A percentile compares a stretch with the other conserved stretches of the same genome.
phyloP scores from a whole-genome alignment of 1,140 invertebrate species.

The Tetranychus urticae region DNA sequence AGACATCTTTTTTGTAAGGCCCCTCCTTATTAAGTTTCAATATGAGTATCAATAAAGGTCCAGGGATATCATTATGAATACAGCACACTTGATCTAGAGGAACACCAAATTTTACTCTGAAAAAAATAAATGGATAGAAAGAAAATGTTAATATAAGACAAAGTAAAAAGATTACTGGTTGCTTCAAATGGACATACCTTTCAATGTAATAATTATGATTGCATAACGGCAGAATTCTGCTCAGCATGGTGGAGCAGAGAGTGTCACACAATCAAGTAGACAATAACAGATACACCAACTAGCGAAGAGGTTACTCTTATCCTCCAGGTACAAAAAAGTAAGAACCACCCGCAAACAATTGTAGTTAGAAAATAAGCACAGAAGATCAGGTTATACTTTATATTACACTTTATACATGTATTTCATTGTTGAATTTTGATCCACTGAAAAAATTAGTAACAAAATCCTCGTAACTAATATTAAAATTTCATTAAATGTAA shows the following conservation, averaged over 20 bases:
- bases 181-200: not conserved
- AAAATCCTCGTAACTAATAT: too few species aligned
- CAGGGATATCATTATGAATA: constrained; percentile 57
- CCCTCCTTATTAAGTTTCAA: constrained; percentile 84
- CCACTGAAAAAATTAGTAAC: too few species aligned
- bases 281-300: too few species aligned
- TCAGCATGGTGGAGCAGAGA: not conserved
- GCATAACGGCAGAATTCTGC: not conserved
- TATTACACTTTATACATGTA: too few species aligned
- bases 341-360: too few species aligned
- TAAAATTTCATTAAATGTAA: too few species aligned
- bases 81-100: constrained; percentile 65
- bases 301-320: too few species aligned
- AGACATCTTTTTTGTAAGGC: constrained; percentile 71
- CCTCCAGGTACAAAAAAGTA: too few species aligned
- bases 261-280: too few species aligned
- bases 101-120: constrained; percentile 64
- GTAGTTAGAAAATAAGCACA: too few species aligned
- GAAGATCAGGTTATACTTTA: too few species aligned
- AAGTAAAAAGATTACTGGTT: not conserved
- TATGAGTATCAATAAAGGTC: constrained; percentile 63
- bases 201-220: constrained; percentile 1
- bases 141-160: not conserved
- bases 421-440: too few species aligned
- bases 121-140: not conserved